Conservation (phyloP, 2,113 vertebrate genomes). For the Neopipo cinnamomea region DNA sequence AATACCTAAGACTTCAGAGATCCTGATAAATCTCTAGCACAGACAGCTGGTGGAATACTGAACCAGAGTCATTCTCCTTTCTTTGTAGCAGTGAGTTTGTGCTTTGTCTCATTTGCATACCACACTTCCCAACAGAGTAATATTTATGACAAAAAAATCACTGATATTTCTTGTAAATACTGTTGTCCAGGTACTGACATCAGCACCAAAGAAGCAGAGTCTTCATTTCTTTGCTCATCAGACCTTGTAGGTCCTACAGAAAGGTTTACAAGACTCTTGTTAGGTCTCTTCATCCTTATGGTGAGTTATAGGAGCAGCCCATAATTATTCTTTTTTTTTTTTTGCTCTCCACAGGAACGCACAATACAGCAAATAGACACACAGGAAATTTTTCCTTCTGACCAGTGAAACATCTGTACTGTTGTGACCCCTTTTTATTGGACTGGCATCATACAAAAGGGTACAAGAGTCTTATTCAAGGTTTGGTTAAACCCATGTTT, state of each 20-base stretch:
- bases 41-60: not conserved
- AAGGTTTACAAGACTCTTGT: not conserved
- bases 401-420: not conserved
- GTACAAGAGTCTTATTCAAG: not conserved
- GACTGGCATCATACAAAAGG: not conserved
- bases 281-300: not conserved
- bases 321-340: not conserved
- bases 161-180: not conserved
- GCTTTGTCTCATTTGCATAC: not conserved
- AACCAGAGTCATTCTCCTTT: not conserved
- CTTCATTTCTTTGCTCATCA: not conserved
- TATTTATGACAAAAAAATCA: not conserved
- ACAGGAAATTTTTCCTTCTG: not conserved
- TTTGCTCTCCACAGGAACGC: not conserved
- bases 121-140: not conserved
- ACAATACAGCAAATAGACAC: not conserved
- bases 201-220: not conserved
- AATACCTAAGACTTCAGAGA: not conserved
- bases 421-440: not conserved
- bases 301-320: not conserved
- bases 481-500: not conserved
- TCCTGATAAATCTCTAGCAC: not conserved
- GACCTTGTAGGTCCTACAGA: not conserved
- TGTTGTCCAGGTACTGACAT: not conserved
- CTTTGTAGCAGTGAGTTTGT: not conserved